These are phyloP conservation scores for Acromyrmex charruanus DNA, from an alignment of 1,140 invertebrate species.

Conservation along the genomic window DNA sequence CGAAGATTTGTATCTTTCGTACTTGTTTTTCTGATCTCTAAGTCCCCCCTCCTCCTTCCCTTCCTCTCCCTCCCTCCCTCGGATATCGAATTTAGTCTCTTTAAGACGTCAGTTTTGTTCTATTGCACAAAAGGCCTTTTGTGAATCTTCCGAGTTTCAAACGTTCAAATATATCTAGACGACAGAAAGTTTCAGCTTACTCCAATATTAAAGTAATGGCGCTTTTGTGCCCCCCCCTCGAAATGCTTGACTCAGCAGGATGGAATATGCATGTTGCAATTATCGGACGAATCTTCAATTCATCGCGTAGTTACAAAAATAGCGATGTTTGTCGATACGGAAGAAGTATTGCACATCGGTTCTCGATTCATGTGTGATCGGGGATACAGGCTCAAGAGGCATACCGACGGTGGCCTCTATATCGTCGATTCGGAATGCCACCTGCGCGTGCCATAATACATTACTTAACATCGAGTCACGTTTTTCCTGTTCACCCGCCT, in stretches of 20 bases:
- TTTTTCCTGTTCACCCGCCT: constrained; percentile 58
- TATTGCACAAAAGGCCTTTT: constrained; percentile 9
- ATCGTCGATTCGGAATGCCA: constrained; percentile 43
- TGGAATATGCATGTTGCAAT: constrained; percentile 7
- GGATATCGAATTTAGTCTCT: constrained; percentile 6
- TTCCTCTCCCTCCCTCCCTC: no score
- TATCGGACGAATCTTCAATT: constrained; percentile 4
- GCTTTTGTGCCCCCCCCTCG: background rate
- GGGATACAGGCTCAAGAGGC: background rate
- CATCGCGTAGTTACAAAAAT: background rate
- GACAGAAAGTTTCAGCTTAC: background rate
- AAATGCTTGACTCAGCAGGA: background rate
- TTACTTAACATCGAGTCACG: constrained; percentile 69
- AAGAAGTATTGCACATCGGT: constrained; percentile 8
- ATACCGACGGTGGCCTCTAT: constrained; percentile 7
- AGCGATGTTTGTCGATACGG: constrained; percentile 10
- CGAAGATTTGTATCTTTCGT: constrained; percentile 13
- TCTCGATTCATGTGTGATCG: constrained; percentile 24
- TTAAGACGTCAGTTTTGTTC: constrained; percentile 16
- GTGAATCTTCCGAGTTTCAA: constrained; percentile 19
- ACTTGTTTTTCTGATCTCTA: constrained; percentile 8
- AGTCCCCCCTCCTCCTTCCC: no score
- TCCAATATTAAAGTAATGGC: constrained; percentile 28
- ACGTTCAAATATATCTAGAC: background rate
- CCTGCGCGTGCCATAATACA: constrained; percentile 63